Evolutionary conservation across 2,888 invertebrate genomes (phyloP).

Genomic region (Nymphalis polychloros): DNA sequence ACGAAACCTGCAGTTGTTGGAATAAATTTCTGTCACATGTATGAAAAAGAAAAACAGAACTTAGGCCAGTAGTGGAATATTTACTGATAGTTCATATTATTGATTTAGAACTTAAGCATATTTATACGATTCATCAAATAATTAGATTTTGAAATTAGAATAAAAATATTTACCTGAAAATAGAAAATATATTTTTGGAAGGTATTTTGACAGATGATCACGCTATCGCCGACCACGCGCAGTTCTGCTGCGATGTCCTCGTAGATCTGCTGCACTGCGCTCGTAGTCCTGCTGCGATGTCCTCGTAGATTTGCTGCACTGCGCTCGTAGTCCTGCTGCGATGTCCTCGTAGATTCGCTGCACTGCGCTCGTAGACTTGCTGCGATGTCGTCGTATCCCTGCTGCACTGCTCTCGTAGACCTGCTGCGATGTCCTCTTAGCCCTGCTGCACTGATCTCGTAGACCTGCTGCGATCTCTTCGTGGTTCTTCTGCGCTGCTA

Average conservation of each 20-base stretch:
- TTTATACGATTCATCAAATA: neutral
- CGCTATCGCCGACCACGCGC: neutral
- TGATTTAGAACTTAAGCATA: too few species aligned
- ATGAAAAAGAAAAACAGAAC: too few species aligned
- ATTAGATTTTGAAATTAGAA: neutral
- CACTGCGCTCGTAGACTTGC: neutral
- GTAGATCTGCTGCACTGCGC: neutral
- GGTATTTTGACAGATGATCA: neutral
- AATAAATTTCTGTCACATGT: too few species aligned
- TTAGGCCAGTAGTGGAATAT: too few species aligned
- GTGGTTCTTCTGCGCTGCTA: neutral
- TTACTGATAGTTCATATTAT: too few species aligned
- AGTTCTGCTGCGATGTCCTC: neutral
- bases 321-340: neutral
- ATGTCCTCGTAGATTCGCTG: neutral
- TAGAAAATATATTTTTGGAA: neutral
- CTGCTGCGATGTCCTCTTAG: neutral
- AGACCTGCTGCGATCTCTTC: neutral
- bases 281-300: neutral
- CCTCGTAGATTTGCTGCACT: neutral
- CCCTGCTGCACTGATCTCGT: neutral
- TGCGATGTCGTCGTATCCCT: neutral
- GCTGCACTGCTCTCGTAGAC: neutral
- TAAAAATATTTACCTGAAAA: constrained; percentile 5
- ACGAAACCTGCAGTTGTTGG: too few species aligned